phyloP scores from a whole-genome alignment of 2,888 invertebrate species.

The Alloscopus bannaensis region DNA sequence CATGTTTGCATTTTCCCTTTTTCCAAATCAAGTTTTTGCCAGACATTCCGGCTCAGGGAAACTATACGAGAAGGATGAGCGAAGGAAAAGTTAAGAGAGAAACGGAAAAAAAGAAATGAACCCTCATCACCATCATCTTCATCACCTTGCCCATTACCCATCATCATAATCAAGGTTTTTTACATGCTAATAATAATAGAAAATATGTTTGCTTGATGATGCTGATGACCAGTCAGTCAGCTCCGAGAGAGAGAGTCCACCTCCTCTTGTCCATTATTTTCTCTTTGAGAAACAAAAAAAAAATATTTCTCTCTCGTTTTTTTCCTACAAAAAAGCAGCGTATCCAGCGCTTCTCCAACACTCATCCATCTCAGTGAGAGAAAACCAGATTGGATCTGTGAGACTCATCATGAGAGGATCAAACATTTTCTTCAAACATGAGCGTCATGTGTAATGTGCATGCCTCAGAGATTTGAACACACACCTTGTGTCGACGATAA shows the following conservation, averaged over 20 bases:
- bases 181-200: slow-evolving; percentile 34
- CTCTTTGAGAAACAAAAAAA: too few species aligned
- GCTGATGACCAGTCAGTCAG: slow-evolving; percentile 13
- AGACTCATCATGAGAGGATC: not conserved
- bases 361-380: not conserved
- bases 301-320: not conserved
- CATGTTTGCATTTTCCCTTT: too few species aligned
- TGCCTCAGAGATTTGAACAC: not conserved
- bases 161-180: slow-evolving; percentile 39
- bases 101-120: not conserved
- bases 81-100: not conserved
- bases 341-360: too few species aligned
- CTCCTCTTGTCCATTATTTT: not conserved
- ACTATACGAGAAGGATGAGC: slow-evolving; percentile 14
- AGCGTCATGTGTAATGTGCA: not conserved
- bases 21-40: slow-evolving; percentile 11
- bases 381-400: not conserved
- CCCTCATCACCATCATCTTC: slow-evolving; percentile 10
- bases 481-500: too few species aligned
- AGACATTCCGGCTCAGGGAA: slow-evolving; percentile 36
- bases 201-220: slow-evolving; percentile 20
- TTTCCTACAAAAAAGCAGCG: not conserved
- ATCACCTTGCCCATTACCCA: slow-evolving; percentile 9
- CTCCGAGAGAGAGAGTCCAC: not conserved
- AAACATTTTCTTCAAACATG: not conserved